Evolutionary conservation across 2,888 invertebrate genomes (phyloP).

Genomic region (Melinaea marsaeus): DNA sequence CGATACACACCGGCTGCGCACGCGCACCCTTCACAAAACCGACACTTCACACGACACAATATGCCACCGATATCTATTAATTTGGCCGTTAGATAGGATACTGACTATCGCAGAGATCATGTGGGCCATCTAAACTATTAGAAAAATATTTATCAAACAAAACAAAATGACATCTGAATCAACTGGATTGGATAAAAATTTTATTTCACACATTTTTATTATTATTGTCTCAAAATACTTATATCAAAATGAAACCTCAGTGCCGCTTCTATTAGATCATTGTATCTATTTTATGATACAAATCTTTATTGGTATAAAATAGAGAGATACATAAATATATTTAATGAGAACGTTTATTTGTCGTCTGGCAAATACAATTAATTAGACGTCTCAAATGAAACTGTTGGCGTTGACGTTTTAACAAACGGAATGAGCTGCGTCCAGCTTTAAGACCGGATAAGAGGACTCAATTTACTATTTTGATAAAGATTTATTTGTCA

Average conservation of each 20-base stretch:
- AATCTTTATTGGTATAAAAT: too few species aligned
- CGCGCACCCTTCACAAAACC: constrained; percentile 20
- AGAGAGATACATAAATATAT: too few species aligned
- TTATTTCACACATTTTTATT: too few species aligned
- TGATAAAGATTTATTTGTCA: background rate
- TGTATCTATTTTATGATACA: too few species aligned
- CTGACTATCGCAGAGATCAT: background rate
- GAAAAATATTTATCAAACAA: background rate
- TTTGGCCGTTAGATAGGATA: background rate
- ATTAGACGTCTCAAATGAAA: constrained; percentile 12
- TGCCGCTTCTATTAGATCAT: too few species aligned
- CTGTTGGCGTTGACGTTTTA: constrained; percentile 13
- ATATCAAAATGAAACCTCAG: too few species aligned
- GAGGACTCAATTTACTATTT: too few species aligned
- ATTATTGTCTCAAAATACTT: too few species aligned
- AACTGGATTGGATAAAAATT: too few species aligned
- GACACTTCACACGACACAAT: constrained; percentile 5
- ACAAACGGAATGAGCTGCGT: constrained; percentile 6
- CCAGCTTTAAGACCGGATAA: background rate
- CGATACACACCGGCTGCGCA: background rate
- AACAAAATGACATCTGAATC: too few species aligned
- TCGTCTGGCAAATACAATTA: constrained; percentile 11
- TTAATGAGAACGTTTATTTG: constrained; percentile 3
- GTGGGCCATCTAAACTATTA: background rate
- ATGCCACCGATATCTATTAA: constrained; percentile 1